Evolutionary conservation across 2,888 invertebrate species (phyloP).

Genomic region (Agrochola litura): DNA sequence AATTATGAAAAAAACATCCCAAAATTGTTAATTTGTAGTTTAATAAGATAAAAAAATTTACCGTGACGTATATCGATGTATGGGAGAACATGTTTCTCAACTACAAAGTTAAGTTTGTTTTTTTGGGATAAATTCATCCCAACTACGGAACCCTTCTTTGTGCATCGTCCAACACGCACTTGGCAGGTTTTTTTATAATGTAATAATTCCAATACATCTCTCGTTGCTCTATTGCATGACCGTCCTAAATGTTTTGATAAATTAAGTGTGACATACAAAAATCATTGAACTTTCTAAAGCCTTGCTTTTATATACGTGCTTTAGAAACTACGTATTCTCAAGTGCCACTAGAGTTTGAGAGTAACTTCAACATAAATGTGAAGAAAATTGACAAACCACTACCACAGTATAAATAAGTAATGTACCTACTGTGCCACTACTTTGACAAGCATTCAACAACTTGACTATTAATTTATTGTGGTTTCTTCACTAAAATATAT

Average conservation of each 20-base stretch:
- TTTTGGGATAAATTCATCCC: no score
- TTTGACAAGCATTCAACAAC: conserved; percentile 6
- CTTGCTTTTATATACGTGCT: conserved; percentile 4
- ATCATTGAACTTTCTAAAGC: conserved; percentile 44
- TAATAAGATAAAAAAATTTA: no score
- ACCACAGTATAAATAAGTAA: no score
- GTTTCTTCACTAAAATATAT: not conserved
- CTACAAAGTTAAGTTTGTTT: no score
- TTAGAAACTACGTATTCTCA: conserved; percentile 33
- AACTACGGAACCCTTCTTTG: no score
- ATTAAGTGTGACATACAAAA: conserved; percentile 24
- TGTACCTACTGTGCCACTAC: not conserved
- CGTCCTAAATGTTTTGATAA: not conserved
- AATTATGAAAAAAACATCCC: no score
- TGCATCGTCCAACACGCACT: no score
- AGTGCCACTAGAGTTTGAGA: conserved; percentile 41
- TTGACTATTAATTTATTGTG: not conserved
- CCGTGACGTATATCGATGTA: no score
- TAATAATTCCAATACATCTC: conserved; percentile 18
- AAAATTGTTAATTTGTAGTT: no score
- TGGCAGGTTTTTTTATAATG: not conserved
- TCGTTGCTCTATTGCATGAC: not conserved
- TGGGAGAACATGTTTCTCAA: no score
- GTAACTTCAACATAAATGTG: conserved; percentile 33
- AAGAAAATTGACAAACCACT: conserved; percentile 27